Percentiles rank a stretch among this genome's conserved stretches.
Conservation (phyloP, 2,113 vertebrate genomes). For the Sceloporus tristichus region DNA sequence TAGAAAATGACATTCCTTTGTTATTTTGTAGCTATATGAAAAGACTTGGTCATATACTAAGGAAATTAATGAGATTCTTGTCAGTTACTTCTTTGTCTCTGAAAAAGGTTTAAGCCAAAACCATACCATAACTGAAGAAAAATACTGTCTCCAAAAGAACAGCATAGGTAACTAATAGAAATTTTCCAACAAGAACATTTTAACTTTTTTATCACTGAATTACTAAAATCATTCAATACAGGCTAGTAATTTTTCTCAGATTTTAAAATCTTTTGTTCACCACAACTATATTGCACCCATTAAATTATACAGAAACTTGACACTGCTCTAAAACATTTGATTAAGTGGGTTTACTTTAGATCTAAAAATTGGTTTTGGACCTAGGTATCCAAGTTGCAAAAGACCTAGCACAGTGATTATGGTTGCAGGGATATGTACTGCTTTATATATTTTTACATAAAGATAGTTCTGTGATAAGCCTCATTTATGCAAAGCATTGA, state of each 20-base stretch:
- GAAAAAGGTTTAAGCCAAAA: slow-evolving; percentile 49
- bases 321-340: too few relatives aligned
- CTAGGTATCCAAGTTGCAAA: slow-evolving; percentile 37
- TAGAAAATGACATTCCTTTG: slow-evolving; percentile 58
- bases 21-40: slow-evolving; percentile 55
- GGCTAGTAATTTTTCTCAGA: slow-evolving; percentile 38
- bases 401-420: slow-evolving; percentile 29
- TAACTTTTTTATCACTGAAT: slow-evolving; percentile 22
- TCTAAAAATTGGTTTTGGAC: too few relatives aligned
- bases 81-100: slow-evolving; percentile 47
- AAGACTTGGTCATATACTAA: slow-evolving; percentile 20
- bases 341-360: too few relatives aligned
- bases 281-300: too few relatives aligned
- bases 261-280: too few relatives aligned
- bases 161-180: slow-evolving; percentile 55
- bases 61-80: slow-evolving; percentile 21
- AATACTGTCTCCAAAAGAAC: slow-evolving; percentile 59
- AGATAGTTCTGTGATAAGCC: slow-evolving; percentile 52
- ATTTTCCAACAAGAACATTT: slow-evolving; percentile 61
- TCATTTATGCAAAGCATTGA: slow-evolving; percentile 55
- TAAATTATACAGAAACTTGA: too few relatives aligned
- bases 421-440: slow-evolving; percentile 37
- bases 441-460: slow-evolving; percentile 60
- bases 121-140: slow-evolving; percentile 60
- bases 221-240: slow-evolving; percentile 50